Conservation (phyloP, 23 tunicate species). For the Styela clava region DNA sequence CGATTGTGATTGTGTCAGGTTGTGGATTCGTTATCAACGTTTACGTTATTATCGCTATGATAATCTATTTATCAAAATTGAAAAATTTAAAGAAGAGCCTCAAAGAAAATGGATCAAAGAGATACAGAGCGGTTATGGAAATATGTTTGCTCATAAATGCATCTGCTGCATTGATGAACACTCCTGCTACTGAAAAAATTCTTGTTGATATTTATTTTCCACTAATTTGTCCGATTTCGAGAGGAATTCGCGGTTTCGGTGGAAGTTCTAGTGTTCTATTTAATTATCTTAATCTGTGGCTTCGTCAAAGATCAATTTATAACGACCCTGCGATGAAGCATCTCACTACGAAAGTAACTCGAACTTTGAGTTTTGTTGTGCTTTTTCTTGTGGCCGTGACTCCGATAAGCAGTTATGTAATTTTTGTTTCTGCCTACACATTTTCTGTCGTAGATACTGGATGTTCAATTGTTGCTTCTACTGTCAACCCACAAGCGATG, state of each 20-base stretch:
- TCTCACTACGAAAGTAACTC: neutral
- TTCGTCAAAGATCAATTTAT: constrained; percentile 3
- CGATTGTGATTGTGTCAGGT: neutral
- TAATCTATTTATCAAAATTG: neutral
- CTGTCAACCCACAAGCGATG: neutral
- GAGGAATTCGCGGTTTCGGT: neutral
- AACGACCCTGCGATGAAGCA: constrained; percentile 8
- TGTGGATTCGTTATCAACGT: neutral
- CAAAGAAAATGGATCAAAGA: neutral
- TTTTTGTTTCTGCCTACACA: neutral
- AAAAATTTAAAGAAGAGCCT: neutral
- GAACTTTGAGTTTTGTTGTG: neutral
- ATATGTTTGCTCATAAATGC: neutral
- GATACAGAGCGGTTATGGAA: neutral
- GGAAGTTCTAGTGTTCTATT: neutral
- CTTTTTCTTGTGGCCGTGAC: neutral
- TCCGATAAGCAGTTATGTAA: neutral
- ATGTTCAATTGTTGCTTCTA: neutral
- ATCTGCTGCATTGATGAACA: neutral
- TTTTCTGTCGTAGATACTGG: neutral
- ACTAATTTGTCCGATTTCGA: neutral
- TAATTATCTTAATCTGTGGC: neutral
- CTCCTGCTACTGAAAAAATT: neutral
- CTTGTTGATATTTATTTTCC: neutral
- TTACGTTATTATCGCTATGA: neutral